Base-by-base conservation (phyloP, 1,140 invertebrate species). In the Halyomorpha halys region DNA sequence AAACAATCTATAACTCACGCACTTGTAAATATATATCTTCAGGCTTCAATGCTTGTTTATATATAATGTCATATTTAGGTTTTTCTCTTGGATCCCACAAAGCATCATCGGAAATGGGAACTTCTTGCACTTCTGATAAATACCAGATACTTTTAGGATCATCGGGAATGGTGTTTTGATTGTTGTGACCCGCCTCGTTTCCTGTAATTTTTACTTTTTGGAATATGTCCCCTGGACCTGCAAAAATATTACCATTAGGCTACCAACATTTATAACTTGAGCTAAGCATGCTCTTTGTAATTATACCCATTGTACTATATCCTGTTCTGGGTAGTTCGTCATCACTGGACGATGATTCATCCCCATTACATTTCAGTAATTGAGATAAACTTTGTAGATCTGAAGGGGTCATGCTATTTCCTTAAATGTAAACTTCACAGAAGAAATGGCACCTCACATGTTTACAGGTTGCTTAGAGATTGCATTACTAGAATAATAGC, bases 11-110 rank as follows among this genome's bases (percentile, higher is more conserved):
- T 39, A 39, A 39, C 11, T 88, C 86, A 89, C 70, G 44, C 74
- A 89, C 87, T 75, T 89, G 87, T 56, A 94, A 76, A 75, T 83
- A 94, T 44, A 94, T 81, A 73, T 95, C 90, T 74, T 92, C 89
- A 0, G 90, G 81, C 13, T 82, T 83, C 2, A 95, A 88, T 59
- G 85, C 79, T 74, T 95, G 91, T 69, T 87, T 85, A 72, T 90
- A 94, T 70, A 85, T 81, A 70, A 93, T 87, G 21, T 86, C 84
- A 76, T 89, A 94, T 68, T 83, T 80, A 1, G 91, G 91, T 45
- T 80, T 77, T 70, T 82, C 81, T 56, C 88, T 76, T 2, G 83
- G 81, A 69, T 87, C 86, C 11, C 80, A 67, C 11, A 78, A 68
- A 70, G 83, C 82, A 62, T 78, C 73, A 60, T 75, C 72, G 45